These are phyloP conservation scores for Natator depressus DNA, from an alignment of 2,113 vertebrate species.

Conservation along the genomic window DNA sequence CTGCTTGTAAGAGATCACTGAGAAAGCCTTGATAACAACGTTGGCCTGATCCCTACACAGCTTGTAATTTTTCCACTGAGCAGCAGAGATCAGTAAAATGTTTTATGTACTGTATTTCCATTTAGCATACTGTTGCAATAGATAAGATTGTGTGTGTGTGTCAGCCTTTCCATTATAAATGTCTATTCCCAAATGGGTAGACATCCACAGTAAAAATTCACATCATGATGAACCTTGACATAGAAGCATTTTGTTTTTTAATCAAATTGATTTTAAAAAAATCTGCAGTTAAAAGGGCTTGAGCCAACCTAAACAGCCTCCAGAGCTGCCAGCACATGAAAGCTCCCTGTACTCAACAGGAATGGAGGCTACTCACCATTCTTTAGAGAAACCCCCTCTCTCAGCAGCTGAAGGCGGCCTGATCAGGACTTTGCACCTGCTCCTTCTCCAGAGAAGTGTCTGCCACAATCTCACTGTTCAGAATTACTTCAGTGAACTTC, in stretches of 20 bases:
- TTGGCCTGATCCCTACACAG: constrained; percentile 50
- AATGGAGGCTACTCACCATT: background rate
- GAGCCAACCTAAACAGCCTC: background rate
- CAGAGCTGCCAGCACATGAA: background rate
- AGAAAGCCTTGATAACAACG: constrained; percentile 71
- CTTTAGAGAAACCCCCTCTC: background rate
- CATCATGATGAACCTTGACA: background rate
- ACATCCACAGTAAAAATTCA: constrained; percentile 1
- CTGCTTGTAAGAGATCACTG: constrained; percentile 47
- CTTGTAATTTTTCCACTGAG: constrained; percentile 57
- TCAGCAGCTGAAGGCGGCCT: background rate
- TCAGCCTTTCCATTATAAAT: constrained; percentile 61
- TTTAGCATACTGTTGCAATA: constrained; percentile 23
- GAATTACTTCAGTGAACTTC: background rate
- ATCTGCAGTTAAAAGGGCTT: background rate
- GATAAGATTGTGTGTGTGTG: constrained; percentile 45
- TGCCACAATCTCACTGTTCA: background rate
- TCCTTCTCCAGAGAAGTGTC: background rate
- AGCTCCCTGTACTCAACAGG: background rate
- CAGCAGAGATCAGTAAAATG: constrained; percentile 38
- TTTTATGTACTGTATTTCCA: constrained; percentile 69
- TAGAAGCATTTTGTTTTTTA: background rate
- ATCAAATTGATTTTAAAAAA: background rate
- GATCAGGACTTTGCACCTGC: background rate
- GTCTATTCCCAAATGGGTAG: constrained; percentile 18